These are phyloP conservation scores for Raja brachyura DNA, from an alignment of 2,113 vertebrate species.

Conservation along the genomic window DNA sequence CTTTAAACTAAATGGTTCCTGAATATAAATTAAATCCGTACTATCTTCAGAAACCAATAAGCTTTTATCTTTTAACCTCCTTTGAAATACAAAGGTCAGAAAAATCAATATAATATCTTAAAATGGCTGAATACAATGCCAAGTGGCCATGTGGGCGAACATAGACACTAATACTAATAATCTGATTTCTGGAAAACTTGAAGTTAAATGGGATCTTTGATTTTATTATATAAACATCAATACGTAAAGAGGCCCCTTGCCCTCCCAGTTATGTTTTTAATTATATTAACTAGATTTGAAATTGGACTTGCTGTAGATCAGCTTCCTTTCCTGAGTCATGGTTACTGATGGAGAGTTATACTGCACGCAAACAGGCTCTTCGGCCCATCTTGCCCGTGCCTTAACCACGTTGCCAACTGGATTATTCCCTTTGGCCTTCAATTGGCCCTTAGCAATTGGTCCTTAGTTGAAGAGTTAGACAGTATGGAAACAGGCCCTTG, in stretches of 20 bases:
- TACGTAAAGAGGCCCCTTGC: neutral
- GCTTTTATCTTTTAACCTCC: neutral
- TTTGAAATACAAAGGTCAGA: neutral
- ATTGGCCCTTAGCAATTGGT: too few species aligned
- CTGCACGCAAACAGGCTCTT: too few species aligned
- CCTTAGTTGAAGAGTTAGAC: too few species aligned
- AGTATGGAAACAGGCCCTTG: too few species aligned
- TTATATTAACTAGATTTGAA: too few species aligned
- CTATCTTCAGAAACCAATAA: neutral
- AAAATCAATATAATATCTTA: neutral
- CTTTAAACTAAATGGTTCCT: neutral
- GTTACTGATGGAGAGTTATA: neutral
- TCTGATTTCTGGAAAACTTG: neutral
- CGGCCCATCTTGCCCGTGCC: too few species aligned
- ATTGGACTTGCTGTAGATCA: neutral
- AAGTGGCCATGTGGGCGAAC: neutral
- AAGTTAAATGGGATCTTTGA: neutral
- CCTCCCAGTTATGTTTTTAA: neutral
- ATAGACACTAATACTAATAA: neutral
- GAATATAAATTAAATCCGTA: neutral
- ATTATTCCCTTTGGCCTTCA: too few species aligned
- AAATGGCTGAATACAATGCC: neutral
- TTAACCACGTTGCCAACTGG: too few species aligned
- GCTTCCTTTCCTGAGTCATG: neutral
- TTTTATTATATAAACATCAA: slow-evolving; percentile 15